Base-by-base conservation (phyloP, 2,888 invertebrate genomes). In the Danaus chrysippus region DNA sequence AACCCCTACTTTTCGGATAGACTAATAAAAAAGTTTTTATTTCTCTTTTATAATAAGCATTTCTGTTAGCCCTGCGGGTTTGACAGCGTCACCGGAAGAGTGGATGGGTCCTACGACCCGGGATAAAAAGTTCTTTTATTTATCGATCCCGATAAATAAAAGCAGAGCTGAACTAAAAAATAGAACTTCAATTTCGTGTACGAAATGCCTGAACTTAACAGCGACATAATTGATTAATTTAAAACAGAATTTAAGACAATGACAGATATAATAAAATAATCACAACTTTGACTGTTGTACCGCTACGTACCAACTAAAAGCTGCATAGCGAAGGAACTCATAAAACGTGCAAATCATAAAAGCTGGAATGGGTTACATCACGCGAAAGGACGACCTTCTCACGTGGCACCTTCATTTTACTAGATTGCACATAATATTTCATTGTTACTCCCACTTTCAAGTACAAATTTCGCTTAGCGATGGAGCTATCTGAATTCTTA, bases 341-440 rank as follows among this genome's bases (percentile, higher is more conserved):
- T 83, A 83, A 83, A 83, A 75, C 76, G 79, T 76, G 76, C 76
- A 78, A 79, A 81, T 74, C 77, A 76, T 81, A 79, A 82, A 79
- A 73, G 76, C 70, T 70, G 73, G 76, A 83, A 85, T 82, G 77
- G 82, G 82, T 84, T 82, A 82, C 74, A 76, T 66, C 85, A 87
- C 84, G 84, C 86, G 75, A 78, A 75, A 81, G 76, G 81, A 84
- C 80, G 77, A 76, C 73, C 70, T 76, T 81, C 77, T 73, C 75
- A 72, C 73, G 69, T 71, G 76, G 73, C 73, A 73, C 75, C 73
- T 72, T 78, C 79, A 81, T 84, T 85, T 72, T 76, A 74, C 75
- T 80, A 83, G 82, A 87, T 86, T 84, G 82, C 82, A 79, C 78
- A 82, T 84, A 78, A 82, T 83, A 81, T 83, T 81, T 79, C 77